These are phyloP conservation scores for Acleris laterana DNA, from an alignment of 2,888 invertebrate genomes.

Conservation along the genomic window DNA sequence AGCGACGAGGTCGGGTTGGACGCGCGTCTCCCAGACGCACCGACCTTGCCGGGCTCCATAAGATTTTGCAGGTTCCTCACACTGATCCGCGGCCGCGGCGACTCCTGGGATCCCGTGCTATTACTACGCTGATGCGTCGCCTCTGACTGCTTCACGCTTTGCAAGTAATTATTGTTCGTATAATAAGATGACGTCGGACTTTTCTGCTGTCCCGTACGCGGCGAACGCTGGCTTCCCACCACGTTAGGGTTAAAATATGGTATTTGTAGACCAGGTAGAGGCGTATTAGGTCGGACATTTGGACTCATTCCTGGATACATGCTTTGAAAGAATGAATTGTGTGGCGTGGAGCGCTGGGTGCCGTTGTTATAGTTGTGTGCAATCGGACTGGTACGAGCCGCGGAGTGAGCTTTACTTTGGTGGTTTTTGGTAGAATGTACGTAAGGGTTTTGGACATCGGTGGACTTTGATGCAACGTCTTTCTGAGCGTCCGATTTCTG, in stretches of 20 bases:
- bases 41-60: conserved; percentile 75
- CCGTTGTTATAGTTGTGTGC: conserved; percentile 70
- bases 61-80: conserved; percentile 86
- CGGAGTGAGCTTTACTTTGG: conserved; percentile 68
- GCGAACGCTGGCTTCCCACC: conserved; percentile 69
- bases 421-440: conserved; percentile 75
- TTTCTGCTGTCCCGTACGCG: conserved; percentile 66
- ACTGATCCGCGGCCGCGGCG: conserved; percentile 85
- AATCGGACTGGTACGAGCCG: conserved; percentile 81
- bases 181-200: conserved; percentile 76
- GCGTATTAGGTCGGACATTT: conserved; percentile 64
- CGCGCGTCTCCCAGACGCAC: conserved; percentile 58
- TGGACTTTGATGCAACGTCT: conserved; percentile 64
- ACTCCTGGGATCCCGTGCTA: conserved; percentile 65
- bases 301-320: conserved; percentile 73
- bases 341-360: conserved; percentile 64
- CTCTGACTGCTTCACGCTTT: conserved; percentile 68
- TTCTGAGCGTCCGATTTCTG: conserved; percentile 63
- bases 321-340: conserved; percentile 66
- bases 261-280: conserved; percentile 70
- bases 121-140: conserved; percentile 56
- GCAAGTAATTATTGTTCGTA: conserved; percentile 75
- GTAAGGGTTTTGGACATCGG: conserved; percentile 73
- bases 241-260: conserved; percentile 73
- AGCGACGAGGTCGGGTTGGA: conserved; percentile 68